Evolutionary conservation across 2,113 vertebrate genomes (phyloP).

Genomic region (Talpa occidentalis): DNA sequence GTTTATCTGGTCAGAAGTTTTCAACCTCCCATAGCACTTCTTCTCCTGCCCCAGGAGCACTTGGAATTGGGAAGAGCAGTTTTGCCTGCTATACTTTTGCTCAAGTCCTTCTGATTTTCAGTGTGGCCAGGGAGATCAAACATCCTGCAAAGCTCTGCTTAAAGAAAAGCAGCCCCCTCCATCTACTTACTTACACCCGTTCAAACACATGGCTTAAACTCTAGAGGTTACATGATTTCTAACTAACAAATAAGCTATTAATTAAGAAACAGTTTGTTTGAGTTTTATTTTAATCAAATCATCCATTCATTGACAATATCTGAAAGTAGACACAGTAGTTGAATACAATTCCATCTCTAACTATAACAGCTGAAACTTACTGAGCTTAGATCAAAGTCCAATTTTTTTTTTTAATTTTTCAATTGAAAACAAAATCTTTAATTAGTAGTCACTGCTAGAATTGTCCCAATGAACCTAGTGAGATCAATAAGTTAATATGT

Average conservation of each 20-base stretch:
- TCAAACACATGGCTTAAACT: neutral
- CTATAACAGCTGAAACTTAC: neutral
- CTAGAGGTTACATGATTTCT: neutral
- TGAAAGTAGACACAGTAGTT: neutral
- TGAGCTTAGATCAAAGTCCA: slow-evolving; percentile 1
- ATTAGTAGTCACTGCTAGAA: slow-evolving; percentile 24
- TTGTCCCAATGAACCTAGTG: neutral
- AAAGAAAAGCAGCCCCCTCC: neutral
- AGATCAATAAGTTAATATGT: neutral
- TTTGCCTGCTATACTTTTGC: neutral
- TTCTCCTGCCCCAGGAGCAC: neutral
- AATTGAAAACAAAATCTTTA: neutral
- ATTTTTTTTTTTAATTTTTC: neutral
- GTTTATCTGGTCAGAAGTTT: slow-evolving; percentile 14
- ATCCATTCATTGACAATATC: neutral
- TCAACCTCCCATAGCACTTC: no score
- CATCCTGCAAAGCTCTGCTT: neutral
- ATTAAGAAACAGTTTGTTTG: neutral
- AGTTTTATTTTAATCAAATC: slow-evolving; percentile 46
- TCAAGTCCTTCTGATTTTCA: neutral
- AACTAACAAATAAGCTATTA: neutral
- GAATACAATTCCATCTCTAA: neutral
- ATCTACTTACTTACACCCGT: neutral
- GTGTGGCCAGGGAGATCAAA: neutral
- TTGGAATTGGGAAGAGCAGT: neutral